Evolutionary conservation across 2,113 vertebrate genomes (phyloP).

Genomic region (Rhinopithecus roxellana): DNA sequence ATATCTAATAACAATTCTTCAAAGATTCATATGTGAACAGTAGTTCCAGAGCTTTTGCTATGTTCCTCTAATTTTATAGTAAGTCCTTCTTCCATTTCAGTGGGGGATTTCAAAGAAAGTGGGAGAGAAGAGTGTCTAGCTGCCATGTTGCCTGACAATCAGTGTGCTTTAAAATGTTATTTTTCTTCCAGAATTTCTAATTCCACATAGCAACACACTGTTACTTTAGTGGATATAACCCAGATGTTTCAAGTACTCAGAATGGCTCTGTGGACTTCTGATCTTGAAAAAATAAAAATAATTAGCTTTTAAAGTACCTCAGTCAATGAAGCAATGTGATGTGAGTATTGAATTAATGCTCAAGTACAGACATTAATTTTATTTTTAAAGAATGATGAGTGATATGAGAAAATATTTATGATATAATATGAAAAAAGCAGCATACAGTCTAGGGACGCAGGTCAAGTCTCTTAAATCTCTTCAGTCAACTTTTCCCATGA

Average conservation of each 20-base stretch:
- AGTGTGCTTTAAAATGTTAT: background rate
- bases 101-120: background rate
- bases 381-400: conserved; percentile 38
- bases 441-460: background rate
- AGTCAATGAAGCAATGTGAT: background rate
- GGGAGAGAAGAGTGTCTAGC: background rate
- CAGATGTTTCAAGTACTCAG: background rate
- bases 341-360: background rate
- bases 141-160: background rate
- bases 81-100: background rate
- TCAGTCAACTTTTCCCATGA: conserved; percentile 24
- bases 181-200: conserved; percentile 24
- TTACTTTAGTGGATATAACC: background rate
- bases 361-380: background rate
- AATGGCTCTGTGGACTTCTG: background rate
- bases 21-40: background rate
- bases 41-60: background rate
- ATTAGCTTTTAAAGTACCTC: background rate
- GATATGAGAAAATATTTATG: conserved; percentile 7
- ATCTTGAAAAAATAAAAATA: conserved; percentile 20
- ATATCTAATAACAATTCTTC: background rate
- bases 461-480: background rate
- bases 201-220: background rate
- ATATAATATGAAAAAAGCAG: background rate
- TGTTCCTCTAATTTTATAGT: background rate